Conservation (phyloP, 2,797 vertebrate genomes). For the Tapirus indicus region DNA sequence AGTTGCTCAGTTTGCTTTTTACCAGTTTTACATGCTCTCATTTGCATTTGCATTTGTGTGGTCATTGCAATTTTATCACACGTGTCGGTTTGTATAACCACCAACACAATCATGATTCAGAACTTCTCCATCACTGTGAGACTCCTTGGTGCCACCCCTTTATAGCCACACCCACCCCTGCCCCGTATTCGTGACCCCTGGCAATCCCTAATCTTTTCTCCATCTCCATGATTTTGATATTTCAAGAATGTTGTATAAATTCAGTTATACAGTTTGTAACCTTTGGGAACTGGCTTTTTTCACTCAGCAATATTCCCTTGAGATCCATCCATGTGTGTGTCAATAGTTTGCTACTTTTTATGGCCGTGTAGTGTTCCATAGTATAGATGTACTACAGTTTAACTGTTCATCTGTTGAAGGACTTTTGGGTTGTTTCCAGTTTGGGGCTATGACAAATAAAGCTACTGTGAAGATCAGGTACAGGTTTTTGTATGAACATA, state of each 20-base stretch:
- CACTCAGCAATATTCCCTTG: neutral
- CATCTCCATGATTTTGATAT: neutral
- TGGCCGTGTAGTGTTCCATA: neutral
- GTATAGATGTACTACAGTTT: neutral
- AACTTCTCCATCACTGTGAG: neutral
- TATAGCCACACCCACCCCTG: too few species aligned
- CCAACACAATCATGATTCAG: neutral
- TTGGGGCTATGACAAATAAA: neutral
- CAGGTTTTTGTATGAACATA: neutral
- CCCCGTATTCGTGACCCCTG: neutral
- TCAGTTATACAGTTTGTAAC: neutral
- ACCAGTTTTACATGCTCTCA: neutral
- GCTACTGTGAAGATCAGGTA: neutral
- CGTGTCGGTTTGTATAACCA: neutral
- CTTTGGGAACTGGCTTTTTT: neutral
- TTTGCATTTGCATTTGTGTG: neutral
- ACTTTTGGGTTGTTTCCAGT: neutral
- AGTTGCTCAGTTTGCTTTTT: neutral
- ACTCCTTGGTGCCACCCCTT: neutral
- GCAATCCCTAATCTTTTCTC: neutral
- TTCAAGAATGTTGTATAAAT: neutral
- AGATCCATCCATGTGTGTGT: too few species aligned
- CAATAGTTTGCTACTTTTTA: neutral
- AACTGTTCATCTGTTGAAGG: neutral
- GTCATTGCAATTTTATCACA: neutral